Conservation (phyloP, 1,140 invertebrate species). For the Colletes latitarsis region DNA sequence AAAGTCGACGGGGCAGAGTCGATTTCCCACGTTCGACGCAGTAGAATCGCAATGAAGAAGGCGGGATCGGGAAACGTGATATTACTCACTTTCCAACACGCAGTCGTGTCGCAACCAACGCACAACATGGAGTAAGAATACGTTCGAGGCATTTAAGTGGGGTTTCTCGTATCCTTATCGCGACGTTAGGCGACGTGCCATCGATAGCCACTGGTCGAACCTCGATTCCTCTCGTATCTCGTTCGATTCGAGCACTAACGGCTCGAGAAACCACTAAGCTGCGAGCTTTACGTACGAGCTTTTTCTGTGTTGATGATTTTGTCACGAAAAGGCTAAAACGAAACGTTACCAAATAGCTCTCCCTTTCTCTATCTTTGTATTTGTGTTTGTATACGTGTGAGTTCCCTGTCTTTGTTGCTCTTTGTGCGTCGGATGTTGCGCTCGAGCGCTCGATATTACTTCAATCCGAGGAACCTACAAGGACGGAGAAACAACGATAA, state of each 20-base stretch:
- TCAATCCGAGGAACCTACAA: conserved; percentile 57
- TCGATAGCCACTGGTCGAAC: conserved; percentile 7
- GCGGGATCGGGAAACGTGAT: conserved; percentile 54
- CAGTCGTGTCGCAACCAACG: conserved; percentile 74
- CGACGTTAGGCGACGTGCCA: conserved; percentile 35
- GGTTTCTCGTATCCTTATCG: conserved; percentile 53
- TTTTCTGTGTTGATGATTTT: conserved; percentile 44
- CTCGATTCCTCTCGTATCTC: conserved; percentile 3
- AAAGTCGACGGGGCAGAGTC: not conserved
- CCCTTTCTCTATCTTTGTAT: conserved; percentile 1
- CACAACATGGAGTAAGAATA: conserved; percentile 77
- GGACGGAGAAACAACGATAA: conserved; percentile 67
- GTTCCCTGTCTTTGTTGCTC: conserved; percentile 1
- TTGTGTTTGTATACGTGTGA: too few species aligned
- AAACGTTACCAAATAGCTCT: conserved; percentile 39
- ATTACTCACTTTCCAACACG: conserved; percentile 75
- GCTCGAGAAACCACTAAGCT: conserved; percentile 1
- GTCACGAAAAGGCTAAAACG: conserved; percentile 36
- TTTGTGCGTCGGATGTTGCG: conserved; percentile 35
- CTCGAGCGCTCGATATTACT: conserved; percentile 61
- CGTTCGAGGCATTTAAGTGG: conserved; percentile 74
- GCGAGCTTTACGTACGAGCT: conserved; percentile 24
- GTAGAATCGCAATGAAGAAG: conserved; percentile 28
- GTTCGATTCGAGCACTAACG: not conserved
- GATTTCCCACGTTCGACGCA: not conserved